Evolutionary conservation across 2,797 vertebrate genomes (phyloP), one percentile per base, ranked within the genome.

Genomic region (Rhyacichthys aspro): DNA sequence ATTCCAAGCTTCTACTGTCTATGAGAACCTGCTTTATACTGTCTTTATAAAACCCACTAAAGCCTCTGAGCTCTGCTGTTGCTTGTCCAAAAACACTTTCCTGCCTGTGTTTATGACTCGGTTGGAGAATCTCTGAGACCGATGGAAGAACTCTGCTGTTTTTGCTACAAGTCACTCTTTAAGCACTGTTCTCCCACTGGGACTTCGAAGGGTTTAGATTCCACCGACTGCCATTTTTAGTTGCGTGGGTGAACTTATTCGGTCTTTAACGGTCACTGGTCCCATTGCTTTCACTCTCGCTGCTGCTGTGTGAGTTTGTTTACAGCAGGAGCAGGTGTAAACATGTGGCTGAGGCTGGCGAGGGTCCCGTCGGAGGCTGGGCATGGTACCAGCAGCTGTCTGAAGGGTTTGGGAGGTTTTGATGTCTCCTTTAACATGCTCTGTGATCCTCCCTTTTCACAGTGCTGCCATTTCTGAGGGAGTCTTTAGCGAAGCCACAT

Each of bases 191-290:
- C 32, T 75, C 64, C 75, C 67, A 44, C 39, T 28, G 55, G 63
- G 64, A 60, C 59, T 54, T 44, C 23, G 39, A 23, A 12, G 18
- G 54, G 57, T 63, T 85, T 60, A 59, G 48, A 78, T 78, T 84
- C 76, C 70, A 60, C 61, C 18, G 19, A 57, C 65, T 63, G 76
- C 78, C 67, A 67, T 84, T 81, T 82, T 79, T 71, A 78, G 72
- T n/a, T 34, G 67, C 53, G 65, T 66, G 64, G 80, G 74, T 73
- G 71, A 64, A 72, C 69, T 71, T 75, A 79, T 88, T 74, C 62
- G 45, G 46, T 87, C 58, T 58, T 49, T 48, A 52, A 37, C 18
- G 63, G 50, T 45, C 59, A 23, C 49, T 69, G 38, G 42, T 71
- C 69, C n/a, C n/a, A n/a, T n/a, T n/a, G n/a, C n/a, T n/a, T n/a